Evolutionary conservation across 2,888 invertebrate genomes (phyloP), one percentile per base, ranked within the genome.

Genomic region (Heliconius aoede): DNA sequence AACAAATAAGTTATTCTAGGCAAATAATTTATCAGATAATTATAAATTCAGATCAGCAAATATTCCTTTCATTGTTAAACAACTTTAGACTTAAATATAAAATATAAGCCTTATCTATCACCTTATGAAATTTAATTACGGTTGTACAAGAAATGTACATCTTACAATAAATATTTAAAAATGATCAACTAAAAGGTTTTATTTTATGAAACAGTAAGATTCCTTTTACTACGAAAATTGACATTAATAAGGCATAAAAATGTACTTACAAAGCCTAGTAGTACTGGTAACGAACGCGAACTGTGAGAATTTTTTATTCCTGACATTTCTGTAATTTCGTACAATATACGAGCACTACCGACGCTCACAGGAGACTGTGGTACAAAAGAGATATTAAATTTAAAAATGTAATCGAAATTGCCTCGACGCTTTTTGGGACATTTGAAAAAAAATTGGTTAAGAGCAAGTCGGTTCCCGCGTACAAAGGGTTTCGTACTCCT

Each of bases 361-460:
- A 87, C 84, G 83, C 84, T 85, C 90, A 80, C 86, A 74, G 79
- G 87, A 85, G 88, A 88, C 84, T 79, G 82, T 82, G 84, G 85
- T 85, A 87, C 90, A 89, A 88, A 60, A 89, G 89, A 87, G 88
- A 89, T 90, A 91, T 92, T 91, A 92, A 90, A 90, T 91, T 91
- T 91, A 90, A 92, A 91, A 90, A 92, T 91, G 89, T 89, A 91
- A 85, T 79, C 76, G 46, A 80, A 82, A 80, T 81, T 77, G 76
- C 68, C 80, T 76, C 75, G 55, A 55, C 11, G 76, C 11, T 64
- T 74, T 78, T 72, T 78, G 76, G 72, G 60, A 78, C 67, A 68
- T 72, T 77, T 79, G 75, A 74, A 79, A 78, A 55, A 55, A 55
- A 55, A 7, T n/a, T 9, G 9, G 55, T n/a, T 9, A 55, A n/a